Conservation (phyloP, 2,888 invertebrate species). For the Drosophila dives region DNA sequence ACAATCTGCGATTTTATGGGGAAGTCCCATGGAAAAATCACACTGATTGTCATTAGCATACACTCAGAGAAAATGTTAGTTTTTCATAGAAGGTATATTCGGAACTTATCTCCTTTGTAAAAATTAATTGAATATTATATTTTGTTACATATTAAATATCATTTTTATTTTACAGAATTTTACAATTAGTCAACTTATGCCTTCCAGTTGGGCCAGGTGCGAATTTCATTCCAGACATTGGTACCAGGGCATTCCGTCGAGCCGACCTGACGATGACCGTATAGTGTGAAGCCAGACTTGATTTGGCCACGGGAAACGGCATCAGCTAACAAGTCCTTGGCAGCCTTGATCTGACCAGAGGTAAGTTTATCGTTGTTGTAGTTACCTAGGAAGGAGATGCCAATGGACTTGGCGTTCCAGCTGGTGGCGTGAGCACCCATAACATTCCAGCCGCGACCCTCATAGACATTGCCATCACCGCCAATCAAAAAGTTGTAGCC, state of each 20-base stretch:
- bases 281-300: constrained; percentile 70
- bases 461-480: constrained; percentile 82
- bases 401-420: constrained; percentile 81
- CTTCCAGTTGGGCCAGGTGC: constrained; percentile 81
- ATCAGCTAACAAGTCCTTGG: constrained; percentile 70
- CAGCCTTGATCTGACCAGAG: constrained; percentile 65
- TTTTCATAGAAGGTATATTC: not conserved
- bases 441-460: constrained; percentile 81
- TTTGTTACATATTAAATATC: constrained; percentile 17
- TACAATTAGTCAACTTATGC: constrained; percentile 46
- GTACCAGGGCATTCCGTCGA: constrained; percentile 82
- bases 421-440: constrained; percentile 80
- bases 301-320: constrained; percentile 75
- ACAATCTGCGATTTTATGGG: constrained; percentile 5
- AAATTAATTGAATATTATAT: not conserved
- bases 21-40: constrained; percentile 16
- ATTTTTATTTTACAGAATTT: constrained; percentile 38
- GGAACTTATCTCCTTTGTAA: not conserved
- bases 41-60: not conserved
- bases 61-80: not conserved
- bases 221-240: constrained; percentile 79
- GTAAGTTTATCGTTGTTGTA: constrained; percentile 70
- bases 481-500: constrained; percentile 82
- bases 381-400: constrained; percentile 82
- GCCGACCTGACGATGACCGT: constrained; percentile 81